Conservation (phyloP, 64 coral and sea anemone species). For the Stichodactyla mertensii region DNA sequence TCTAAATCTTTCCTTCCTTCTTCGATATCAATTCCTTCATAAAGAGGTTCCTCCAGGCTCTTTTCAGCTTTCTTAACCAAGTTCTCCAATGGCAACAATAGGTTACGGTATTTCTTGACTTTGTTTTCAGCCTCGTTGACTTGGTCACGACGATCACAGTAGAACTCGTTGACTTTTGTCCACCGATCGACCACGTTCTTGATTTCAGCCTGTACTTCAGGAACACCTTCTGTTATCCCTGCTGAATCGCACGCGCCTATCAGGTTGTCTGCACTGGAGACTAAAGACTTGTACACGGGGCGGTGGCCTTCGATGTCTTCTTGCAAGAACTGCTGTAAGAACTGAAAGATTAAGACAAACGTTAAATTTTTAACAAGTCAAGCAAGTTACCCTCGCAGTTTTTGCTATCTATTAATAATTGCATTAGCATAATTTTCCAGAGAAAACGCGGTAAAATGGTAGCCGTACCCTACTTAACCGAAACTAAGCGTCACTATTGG, state of each 20-base stretch:
- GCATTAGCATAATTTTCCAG: too few species aligned
- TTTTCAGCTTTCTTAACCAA: constrained; percentile 55
- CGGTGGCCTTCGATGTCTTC: constrained; percentile 90
- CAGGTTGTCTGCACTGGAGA: constrained; percentile 55
- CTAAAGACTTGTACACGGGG: constrained; percentile 75
- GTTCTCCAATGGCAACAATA: constrained; percentile 71
- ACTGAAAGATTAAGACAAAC: constrained; percentile 17
- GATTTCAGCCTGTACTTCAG: constrained; percentile 63
- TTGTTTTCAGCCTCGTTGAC: constrained; percentile 61
- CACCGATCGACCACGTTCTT: constrained; percentile 66
- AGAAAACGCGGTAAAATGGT: too few species aligned
- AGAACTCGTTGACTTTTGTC: constrained; percentile 77
- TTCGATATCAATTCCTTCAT: constrained; percentile 64
- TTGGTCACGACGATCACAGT: constrained; percentile 54
- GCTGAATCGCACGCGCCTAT: constrained; percentile 64
- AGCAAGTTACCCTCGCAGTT: too few species aligned
- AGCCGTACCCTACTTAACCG: too few species aligned
- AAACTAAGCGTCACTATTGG: too few species aligned
- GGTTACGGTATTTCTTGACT: constrained; percentile 77
- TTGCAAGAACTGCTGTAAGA: constrained; percentile 82
- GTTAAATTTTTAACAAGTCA: background rate
- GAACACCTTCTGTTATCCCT: constrained; percentile 70
- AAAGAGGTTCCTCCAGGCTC: constrained; percentile 59
- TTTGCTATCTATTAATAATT: too few species aligned
- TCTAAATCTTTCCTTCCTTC: constrained; percentile 60